phyloP scores from a whole-genome alignment of 2,888 invertebrate species.

The Cantharis rufa region DNA sequence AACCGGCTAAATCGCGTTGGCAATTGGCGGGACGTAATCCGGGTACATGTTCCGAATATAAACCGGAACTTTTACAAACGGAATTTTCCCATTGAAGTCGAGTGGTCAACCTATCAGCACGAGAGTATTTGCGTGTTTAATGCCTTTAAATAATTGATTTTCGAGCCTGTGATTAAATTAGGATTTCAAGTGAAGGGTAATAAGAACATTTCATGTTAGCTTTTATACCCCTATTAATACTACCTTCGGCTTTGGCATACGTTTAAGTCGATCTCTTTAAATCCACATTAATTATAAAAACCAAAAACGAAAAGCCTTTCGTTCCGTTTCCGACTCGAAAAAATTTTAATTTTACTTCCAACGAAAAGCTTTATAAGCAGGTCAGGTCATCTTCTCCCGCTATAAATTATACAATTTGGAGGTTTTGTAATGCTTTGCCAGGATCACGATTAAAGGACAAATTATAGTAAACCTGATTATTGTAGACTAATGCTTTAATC shows the following conservation, averaged over 20 bases:
- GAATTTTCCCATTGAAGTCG: conserved; percentile 18
- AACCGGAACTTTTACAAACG: conserved; percentile 27
- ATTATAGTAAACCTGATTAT: neutral
- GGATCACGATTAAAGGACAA: neutral
- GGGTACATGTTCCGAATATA: conserved; percentile 25
- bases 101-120: conserved; percentile 26
- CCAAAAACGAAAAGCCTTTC: neutral
- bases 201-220: conserved; percentile 23
- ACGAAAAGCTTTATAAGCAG: neutral
- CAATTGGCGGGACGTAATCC: conserved; percentile 31
- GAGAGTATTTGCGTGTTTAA: conserved; percentile 24
- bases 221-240: conserved; percentile 7
- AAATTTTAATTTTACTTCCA: neutral
- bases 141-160: conserved; percentile 28
- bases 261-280: neutral
- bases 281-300: neutral
- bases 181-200: conserved; percentile 19
- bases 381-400: neutral
- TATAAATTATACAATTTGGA: neutral
- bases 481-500: neutral
- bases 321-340: neutral
- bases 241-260: neutral
- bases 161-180: conserved; percentile 26
- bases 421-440: neutral
- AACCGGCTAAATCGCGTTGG: conserved; percentile 24